Base-by-base conservation (phyloP, 30 jellyfish, hydroid and myxozoan genomes). In the Mastigias papua region DNA sequence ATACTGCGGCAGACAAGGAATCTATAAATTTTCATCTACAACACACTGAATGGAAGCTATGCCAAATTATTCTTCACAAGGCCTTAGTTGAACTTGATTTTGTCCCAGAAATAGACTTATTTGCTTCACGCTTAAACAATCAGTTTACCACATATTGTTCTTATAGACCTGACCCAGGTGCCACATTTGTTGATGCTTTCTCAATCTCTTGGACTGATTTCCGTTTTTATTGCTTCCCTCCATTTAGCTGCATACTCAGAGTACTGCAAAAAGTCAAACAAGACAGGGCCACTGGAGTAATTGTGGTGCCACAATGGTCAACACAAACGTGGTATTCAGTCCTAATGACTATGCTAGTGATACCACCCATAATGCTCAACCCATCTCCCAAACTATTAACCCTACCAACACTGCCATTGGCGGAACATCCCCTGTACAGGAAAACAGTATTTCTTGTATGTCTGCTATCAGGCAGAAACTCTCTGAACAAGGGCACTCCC, bases 11-110 rank as follows among this genome's bases (percentile, higher is more conserved):
- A n/a, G 94, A 86, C 66, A 46, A 27, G 22, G 48, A 72, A 17
- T 86, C 89, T 33, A 54, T 89, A 63, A 49, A 30, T 26, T 65
- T 65, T 65, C 54, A 35, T 65, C 62, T 62, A 62, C 50, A 23
- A 27, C 31, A 63, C 54, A 0, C 85, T 25, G 91, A 81, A 64
- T 81, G 91, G 91, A 81, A 34, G 91, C 34, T 81, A 29, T 34
- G 63, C 50, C n/a, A 88, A 6, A 1, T 23, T 21, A 9, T n/a
- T 37, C 76, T 81, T 15, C 54, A 42, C 54, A 42, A 42, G 54
- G 54, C 54, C 13, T 15, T 42, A 42, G 13, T 4, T 42, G 54
- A 42, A 15, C 54, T 42, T 42, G 54, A 42, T 4, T 42, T 42
- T 42, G 54, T 15, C 54, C 54, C 54, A 42, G 54, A 42, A 42